Conservation (phyloP, 2,113 vertebrate species). For the Odocoileus virginianus region DNA sequence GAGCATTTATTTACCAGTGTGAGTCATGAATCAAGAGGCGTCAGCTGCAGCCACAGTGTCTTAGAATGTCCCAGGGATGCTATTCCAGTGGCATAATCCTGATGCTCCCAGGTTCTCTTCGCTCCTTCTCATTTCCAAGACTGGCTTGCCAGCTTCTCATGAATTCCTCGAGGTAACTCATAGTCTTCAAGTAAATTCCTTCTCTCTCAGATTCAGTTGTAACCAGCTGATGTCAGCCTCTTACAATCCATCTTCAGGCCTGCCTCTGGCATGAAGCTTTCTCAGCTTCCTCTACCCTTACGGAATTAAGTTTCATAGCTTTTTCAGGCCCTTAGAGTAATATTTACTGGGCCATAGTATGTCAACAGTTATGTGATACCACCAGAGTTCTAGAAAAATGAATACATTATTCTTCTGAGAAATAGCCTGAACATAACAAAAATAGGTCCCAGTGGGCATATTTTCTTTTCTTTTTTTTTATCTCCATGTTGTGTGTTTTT, state of each 20-base stretch:
- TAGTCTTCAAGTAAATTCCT: background rate
- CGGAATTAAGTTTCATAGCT: slow-evolving; percentile 30
- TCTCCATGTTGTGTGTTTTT: background rate
- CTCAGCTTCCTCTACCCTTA: background rate
- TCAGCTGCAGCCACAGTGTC: background rate
- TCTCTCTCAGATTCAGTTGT: background rate
- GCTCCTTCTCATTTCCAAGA: background rate
- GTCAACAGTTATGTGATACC: slow-evolving; percentile 53
- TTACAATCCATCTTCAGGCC: background rate
- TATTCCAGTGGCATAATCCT: background rate
- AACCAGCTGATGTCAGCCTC: background rate
- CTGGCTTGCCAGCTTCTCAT: background rate
- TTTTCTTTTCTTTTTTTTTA: background rate
- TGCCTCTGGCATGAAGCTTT: background rate
- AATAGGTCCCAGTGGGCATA: slow-evolving; percentile 42
- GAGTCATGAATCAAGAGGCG: background rate
- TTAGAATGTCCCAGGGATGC: background rate
- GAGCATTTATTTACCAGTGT: background rate
- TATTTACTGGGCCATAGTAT: slow-evolving; percentile 37
- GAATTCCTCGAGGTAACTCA: background rate
- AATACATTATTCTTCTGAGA: slow-evolving; percentile 51
- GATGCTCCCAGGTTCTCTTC: background rate
- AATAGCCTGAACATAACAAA: background rate
- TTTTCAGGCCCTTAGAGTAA: slow-evolving; percentile 34
- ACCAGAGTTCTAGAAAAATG: slow-evolving; percentile 49